Evolutionary conservation across 1,140 invertebrate species (phyloP), one percentile per base, ranked within the genome.

Genomic region (Coptotermes formosanus): DNA sequence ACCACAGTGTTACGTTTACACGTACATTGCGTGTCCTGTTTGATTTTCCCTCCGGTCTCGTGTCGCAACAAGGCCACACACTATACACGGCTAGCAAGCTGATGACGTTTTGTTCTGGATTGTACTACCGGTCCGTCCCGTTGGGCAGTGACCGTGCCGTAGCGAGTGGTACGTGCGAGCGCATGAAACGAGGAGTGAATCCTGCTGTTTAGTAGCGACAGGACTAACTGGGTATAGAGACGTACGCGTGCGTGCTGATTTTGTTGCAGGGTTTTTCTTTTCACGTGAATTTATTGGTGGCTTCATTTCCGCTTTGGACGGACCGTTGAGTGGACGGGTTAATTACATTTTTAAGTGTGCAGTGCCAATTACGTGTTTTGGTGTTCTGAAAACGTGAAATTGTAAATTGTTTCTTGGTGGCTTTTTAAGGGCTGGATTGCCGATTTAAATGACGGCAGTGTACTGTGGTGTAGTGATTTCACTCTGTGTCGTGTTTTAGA

Each of bases 101-200:
- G 25, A 52, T 30, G 8, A 32, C 43, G 43, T 52, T 52, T 44
- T 83, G 82, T 44, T 52, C 43, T 2, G 8, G 82, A 30, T 45
- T 83, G 82, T 83, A 52, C 48, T 44, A 32, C 82, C 32, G n/a
- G 43, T 7, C 82, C 82, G 82, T 83, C 43, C 82, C 48, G 82
- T 83, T 83, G 82, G 6, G 43, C 64, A 12, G 2, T 7, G 1
- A 21, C 64, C 64, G 64, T 75, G 64, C 64, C 64, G 64, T 75
- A 25, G 25, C 64, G 64, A 75, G 64, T 25, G 25, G 25, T 19
- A 75, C 64, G n/a, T 75, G 30, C 64, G 25, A 75, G 64, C 19
- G 64, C 64, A 30, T 75, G 1, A 25, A 55, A 75, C 64, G 64
- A 75, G 64, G n/a, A 75, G n/a, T 30, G 59, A 64, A 75, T 75